Base-by-base conservation (phyloP, 2,888 invertebrate species). In the Clanis bilineata region DNA sequence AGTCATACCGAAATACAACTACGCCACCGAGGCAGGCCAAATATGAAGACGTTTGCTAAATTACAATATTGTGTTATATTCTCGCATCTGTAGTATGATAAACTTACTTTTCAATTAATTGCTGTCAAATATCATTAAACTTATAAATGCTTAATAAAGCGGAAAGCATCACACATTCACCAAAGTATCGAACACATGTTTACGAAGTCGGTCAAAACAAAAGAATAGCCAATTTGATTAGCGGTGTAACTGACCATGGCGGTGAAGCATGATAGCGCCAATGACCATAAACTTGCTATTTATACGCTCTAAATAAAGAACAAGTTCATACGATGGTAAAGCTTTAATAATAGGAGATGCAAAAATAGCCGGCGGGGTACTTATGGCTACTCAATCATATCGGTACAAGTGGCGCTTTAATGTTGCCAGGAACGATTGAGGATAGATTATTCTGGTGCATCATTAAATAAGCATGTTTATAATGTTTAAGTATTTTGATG, bases 221-320 rank as follows among this genome's bases (percentile, higher is more conserved):
- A 25, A 47, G 7, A 1, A 28, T 28, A n/a, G 15, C 25, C 10
- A 51, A 51, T 32, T 18, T 32, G 51, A 51, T 28, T 51, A 51
- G 28, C 18, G 9, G 10, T 4, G 25, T 12, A 10, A 10, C 36
- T 36, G 36, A 36, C 36, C 36, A 36, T 12, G 12, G n/a, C 9
- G 12, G 1, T 41, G 41, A 15, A 21, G 15, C 28, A 18, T 18
- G 51, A 32, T 32, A 32, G 28, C 9, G 15, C 18, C 18, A 32
- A 10, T 25, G 51, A 51, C 25, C 47, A 28, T 25, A 23, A 47
- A 32, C 51, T 10, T 51, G 32, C 51, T 18, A 32, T 32, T 47
- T 47, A 51, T 32, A 51, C 32, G 51, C 25, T 47, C 28, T 51
- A 51, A 32, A 32, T 51, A 51, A 18, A 51, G 51, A 51, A 32